Percentiles rank a stretch among this genome's conserved stretches.
Conservation (phyloP, 2,888 invertebrate species). For the Oxyteleia sp. region DNA sequence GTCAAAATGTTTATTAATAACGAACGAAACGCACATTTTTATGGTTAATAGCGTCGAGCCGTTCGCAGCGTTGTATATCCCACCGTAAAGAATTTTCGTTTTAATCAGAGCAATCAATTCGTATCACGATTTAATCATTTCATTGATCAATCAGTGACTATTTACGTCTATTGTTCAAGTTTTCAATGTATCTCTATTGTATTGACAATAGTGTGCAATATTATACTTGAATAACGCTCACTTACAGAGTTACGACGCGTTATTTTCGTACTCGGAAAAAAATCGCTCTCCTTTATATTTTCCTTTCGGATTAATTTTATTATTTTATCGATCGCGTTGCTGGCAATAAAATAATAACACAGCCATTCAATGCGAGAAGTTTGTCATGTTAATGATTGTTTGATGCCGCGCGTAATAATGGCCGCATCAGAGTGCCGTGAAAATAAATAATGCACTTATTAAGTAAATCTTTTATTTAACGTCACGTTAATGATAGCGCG, state of each 20-base stretch:
- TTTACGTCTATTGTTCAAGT: slow-evolving; percentile 72
- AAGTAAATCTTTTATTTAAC: slow-evolving; percentile 38
- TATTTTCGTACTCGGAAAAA: slow-evolving; percentile 55
- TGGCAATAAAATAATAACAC: slow-evolving; percentile 42
- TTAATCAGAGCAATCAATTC: slow-evolving; percentile 71
- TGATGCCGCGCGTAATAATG: slow-evolving; percentile 31
- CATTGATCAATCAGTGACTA: slow-evolving; percentile 74
- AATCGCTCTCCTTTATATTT: slow-evolving; percentile 47
- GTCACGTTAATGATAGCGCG: slow-evolving; percentile 32
- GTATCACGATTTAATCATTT: slow-evolving; percentile 73
- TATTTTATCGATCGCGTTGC: slow-evolving; percentile 26
- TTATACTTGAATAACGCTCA: slow-evolving; percentile 70
- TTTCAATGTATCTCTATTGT: slow-evolving; percentile 69
- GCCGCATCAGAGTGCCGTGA: slow-evolving; percentile 1
- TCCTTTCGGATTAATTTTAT: slow-evolving; percentile 47
- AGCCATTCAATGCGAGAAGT: slow-evolving; percentile 28
- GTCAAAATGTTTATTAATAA: slow-evolving; percentile 51
- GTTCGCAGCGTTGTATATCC: slow-evolving; percentile 53
- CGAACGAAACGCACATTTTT: slow-evolving; percentile 40
- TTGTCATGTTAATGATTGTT: slow-evolving; percentile 51
- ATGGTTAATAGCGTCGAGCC: slow-evolving; percentile 47
- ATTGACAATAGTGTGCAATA: slow-evolving; percentile 65
- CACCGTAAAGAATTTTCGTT: slow-evolving; percentile 67
- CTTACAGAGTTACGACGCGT: slow-evolving; percentile 47
- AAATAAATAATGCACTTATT: slow-evolving; percentile 54